phyloP scores from a whole-genome alignment of 2,797 vertebrate genomes.

The Siniperca scherzeri region DNA sequence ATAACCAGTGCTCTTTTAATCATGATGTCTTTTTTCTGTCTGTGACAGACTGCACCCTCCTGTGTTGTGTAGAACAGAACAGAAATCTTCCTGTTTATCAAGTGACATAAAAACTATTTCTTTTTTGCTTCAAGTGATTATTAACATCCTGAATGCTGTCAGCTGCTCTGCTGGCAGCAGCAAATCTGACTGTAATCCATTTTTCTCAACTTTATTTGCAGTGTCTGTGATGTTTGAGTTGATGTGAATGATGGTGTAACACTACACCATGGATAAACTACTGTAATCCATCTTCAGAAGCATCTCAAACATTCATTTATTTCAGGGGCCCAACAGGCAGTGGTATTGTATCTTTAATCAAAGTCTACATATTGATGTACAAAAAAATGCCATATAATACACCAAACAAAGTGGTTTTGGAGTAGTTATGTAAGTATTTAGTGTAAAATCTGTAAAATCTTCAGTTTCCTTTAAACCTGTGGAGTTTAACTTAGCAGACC shows the following conservation, averaged over 20 bases:
- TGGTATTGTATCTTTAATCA: conserved; percentile 30
- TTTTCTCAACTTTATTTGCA: conserved; percentile 30
- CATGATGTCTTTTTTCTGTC: background rate
- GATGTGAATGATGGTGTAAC: conserved; percentile 35
- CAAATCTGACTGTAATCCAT: background rate
- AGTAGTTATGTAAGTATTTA: background rate
- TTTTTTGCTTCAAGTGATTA: conserved; percentile 10
- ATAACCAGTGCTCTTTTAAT: conserved; percentile 21
- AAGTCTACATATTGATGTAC: conserved; percentile 11
- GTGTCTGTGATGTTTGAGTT: conserved; percentile 25
- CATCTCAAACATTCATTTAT: conserved; percentile 31
- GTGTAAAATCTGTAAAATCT: background rate
- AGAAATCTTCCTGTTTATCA: conserved; percentile 3
- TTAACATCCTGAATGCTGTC: conserved; percentile 18
- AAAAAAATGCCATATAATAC: background rate
- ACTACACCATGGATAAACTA: conserved; percentile 2
- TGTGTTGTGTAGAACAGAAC: background rate
- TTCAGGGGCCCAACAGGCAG: background rate
- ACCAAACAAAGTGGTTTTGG: background rate
- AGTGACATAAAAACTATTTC: background rate
- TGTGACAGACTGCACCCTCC: conserved; percentile 14
- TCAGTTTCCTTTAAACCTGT: background rate
- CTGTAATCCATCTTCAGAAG: conserved; percentile 46
- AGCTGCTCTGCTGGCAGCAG: conserved; percentile 6
- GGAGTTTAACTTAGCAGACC: conserved; percentile 4